A percentile compares a stretch with the other conserved stretches of the same genome.
These are phyloP conservation scores for Excalfactoria chinensis DNA, from an alignment of 2,113 vertebrate species.

Conservation along the genomic window DNA sequence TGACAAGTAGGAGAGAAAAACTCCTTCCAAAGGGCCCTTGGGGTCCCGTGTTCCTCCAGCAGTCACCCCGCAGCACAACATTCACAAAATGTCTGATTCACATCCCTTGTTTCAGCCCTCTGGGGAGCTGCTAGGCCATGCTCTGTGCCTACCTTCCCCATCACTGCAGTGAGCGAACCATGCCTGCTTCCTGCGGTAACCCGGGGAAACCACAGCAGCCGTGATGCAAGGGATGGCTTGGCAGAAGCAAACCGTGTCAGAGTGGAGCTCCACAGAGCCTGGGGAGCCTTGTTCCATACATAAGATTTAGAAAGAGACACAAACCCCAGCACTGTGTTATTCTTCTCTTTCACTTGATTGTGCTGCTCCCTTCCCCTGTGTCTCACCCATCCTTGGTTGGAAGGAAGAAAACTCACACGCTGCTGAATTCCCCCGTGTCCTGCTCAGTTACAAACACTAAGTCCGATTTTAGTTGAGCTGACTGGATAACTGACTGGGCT, in stretches of 20 bases:
- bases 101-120: not conserved
- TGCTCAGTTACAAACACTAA: not conserved
- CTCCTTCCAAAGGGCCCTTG: not conserved
- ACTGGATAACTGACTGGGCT: not conserved
- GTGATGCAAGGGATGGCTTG: not conserved
- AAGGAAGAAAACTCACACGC: not conserved
- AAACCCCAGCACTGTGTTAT: not conserved
- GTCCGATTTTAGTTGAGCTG: not conserved
- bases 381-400: not conserved
- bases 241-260: not conserved
- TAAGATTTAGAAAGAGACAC: not conserved
- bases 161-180: accelerated
- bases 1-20: not conserved
- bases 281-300: not conserved
- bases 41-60: not conserved
- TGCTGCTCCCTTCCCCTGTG: accelerated
- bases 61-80: not conserved
- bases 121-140: not conserved
- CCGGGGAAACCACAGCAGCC: slow-evolving; percentile 14
- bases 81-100: not conserved
- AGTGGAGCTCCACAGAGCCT: not conserved
- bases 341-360: not conserved
- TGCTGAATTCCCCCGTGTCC: not conserved
- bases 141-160: not conserved
- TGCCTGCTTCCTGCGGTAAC: slow-evolving; percentile 3